Conservation (phyloP, 2,888 invertebrate genomes). For the Cephus sareptanus region DNA sequence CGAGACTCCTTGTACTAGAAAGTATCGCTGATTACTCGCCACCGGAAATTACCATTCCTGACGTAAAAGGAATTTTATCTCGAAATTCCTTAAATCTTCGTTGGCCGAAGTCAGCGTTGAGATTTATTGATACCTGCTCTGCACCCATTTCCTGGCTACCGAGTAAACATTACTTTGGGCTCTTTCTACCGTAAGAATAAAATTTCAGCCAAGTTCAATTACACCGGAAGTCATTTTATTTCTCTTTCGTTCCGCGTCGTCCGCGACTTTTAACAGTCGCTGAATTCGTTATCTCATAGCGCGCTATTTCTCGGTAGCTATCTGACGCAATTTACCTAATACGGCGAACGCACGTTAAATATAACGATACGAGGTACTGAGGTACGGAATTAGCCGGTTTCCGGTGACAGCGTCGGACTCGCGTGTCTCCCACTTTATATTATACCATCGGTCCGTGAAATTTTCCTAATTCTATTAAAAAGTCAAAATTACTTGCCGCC, state of each 20-base stretch:
- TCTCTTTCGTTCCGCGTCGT: neutral
- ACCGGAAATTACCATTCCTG: neutral
- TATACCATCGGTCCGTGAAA: conserved; percentile 41
- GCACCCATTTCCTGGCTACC: neutral
- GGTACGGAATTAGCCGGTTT: neutral
- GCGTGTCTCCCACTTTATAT: conserved; percentile 19
- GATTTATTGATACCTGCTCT: neutral
- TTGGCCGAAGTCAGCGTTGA: neutral
- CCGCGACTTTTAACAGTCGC: neutral
- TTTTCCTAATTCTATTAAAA: conserved; percentile 52
- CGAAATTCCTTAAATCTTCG: conserved; percentile 1
- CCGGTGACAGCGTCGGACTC: neutral
- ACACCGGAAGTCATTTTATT: neutral
- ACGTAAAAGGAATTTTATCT: neutral
- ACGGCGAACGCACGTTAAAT: neutral
- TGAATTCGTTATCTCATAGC: neutral
- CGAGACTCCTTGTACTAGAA: neutral
- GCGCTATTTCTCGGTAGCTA: neutral
- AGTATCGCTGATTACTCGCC: neutral
- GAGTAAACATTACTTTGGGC: neutral
- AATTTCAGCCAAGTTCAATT: neutral
- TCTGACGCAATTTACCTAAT: neutral
- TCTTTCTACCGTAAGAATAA: neutral
- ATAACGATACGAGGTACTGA: neutral
- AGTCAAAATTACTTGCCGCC: conserved; percentile 48